Evolutionary conservation across 2,888 invertebrate species (phyloP).

Genomic region (Volucella inflata): DNA sequence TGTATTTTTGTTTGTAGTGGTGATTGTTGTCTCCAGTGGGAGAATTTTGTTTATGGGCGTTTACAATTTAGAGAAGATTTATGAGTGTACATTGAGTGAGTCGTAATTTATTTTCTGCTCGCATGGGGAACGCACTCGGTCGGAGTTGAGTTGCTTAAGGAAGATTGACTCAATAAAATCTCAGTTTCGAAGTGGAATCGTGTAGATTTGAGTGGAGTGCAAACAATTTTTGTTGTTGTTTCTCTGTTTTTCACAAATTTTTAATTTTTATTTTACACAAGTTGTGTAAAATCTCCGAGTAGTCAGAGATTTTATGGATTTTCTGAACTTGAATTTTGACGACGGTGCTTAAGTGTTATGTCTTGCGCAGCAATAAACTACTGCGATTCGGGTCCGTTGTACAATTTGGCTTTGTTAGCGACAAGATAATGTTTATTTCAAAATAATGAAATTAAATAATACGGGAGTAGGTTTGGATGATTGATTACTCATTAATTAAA

Average conservation of each 20-base stretch:
- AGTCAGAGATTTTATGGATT: constrained; percentile 69
- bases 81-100: constrained; percentile 74
- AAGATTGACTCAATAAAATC: no score
- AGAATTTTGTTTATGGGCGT: constrained; percentile 83
- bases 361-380: constrained; percentile 60
- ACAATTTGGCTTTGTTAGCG: constrained; percentile 23
- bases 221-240: no score
- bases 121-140: constrained; percentile 20
- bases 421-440: not conserved
- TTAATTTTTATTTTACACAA: no score
- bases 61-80: constrained; percentile 79
- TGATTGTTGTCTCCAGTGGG: constrained; percentile 33
- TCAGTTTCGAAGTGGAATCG: no score
- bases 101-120: constrained; percentile 31
- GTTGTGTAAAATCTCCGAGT: constrained; percentile 45
- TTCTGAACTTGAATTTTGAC: constrained; percentile 72
- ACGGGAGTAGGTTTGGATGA: no score
- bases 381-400: constrained; percentile 58
- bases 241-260: no score
- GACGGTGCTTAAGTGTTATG: constrained; percentile 69
- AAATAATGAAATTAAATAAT: not conserved
- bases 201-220: no score
- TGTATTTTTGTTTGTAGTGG: constrained; percentile 34
- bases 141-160: constrained; percentile 43
- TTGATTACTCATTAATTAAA: no score